These are phyloP conservation scores for Agriotes lineatus DNA, from an alignment of 2,888 invertebrate genomes.

Conservation along the genomic window DNA sequence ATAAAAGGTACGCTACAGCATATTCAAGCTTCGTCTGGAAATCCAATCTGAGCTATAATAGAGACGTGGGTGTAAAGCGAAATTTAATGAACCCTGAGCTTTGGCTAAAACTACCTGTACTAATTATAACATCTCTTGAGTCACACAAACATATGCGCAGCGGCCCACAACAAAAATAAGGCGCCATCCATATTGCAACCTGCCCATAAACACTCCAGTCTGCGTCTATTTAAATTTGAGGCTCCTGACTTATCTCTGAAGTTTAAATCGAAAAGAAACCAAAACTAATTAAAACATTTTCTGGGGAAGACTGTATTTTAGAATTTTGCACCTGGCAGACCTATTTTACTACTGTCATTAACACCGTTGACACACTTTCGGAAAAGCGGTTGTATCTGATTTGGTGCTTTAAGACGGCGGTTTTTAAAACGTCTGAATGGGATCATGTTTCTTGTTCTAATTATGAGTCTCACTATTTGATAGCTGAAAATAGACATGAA, in stretches of 20 bases:
- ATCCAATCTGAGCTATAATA: neutral
- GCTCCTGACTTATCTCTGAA: constrained; percentile 1
- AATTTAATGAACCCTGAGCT: constrained; percentile 28
- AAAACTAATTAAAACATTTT: constrained; percentile 17
- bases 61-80: constrained; percentile 20
- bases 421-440: no score
- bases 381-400: neutral
- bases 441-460: no score
- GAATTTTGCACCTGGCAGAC: constrained; percentile 38
- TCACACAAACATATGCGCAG: constrained; percentile 18
- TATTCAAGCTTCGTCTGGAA: neutral
- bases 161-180: constrained; percentile 16
- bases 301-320: constrained; percentile 21
- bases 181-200: constrained; percentile 20
- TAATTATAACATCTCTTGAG: constrained; percentile 30
- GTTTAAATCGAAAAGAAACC: constrained; percentile 1
- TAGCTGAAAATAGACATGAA: no score
- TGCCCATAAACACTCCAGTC: neutral
- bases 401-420: neutral
- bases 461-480: no score
- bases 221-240: neutral
- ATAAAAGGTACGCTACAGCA: neutral
- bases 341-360: constrained; percentile 23
- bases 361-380: constrained; percentile 12
- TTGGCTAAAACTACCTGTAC: constrained; percentile 32